These are phyloP conservation scores for Agrochola macilenta DNA, from an alignment of 2,888 invertebrate genomes.

Conservation along the genomic window DNA sequence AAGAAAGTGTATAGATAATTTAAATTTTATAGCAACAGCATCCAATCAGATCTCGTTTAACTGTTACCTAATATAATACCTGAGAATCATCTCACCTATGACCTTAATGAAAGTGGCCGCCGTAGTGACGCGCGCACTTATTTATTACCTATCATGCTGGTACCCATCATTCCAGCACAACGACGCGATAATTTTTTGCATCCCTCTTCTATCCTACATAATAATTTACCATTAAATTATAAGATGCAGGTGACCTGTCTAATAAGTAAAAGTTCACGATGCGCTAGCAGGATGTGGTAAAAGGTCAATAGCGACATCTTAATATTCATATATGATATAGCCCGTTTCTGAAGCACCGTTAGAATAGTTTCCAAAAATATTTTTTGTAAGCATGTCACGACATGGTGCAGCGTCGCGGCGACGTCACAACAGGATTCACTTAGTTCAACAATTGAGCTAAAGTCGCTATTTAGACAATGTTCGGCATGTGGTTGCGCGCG, in stretches of 20 bases:
- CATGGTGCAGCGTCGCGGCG: conserved; percentile 39
- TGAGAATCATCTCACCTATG: conserved; percentile 76
- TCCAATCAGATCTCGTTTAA: conserved; percentile 62
- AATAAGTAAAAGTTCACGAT: conserved; percentile 60
- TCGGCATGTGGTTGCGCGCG: conserved; percentile 74
- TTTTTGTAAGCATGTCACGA: conserved; percentile 61
- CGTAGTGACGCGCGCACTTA: conserved; percentile 40
- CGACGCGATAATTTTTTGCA: conserved; percentile 7
- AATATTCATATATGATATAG: conserved; percentile 36
- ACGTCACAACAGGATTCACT: conserved; percentile 77
- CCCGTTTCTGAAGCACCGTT: conserved; percentile 49
- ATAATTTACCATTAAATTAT: conserved; percentile 33
- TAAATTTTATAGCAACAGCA: conserved; percentile 33
- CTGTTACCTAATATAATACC: conserved; percentile 72
- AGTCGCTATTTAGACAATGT: conserved; percentile 75
- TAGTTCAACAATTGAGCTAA: conserved; percentile 69
- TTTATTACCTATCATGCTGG: conserved; percentile 30
- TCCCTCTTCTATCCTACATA: conserved; percentile 29
- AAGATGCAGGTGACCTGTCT: conserved; percentile 51
- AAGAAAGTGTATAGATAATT: conserved; percentile 39
- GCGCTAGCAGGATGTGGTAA: conserved; percentile 43
- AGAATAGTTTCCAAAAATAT: conserved; percentile 61
- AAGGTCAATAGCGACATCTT: conserved; percentile 57
- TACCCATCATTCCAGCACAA: conserved; percentile 8
- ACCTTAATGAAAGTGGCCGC: conserved; percentile 75